These are phyloP conservation scores for Oreochromis niloticus DNA, from an alignment of 2,113 vertebrate genomes.

Conservation along the genomic window DNA sequence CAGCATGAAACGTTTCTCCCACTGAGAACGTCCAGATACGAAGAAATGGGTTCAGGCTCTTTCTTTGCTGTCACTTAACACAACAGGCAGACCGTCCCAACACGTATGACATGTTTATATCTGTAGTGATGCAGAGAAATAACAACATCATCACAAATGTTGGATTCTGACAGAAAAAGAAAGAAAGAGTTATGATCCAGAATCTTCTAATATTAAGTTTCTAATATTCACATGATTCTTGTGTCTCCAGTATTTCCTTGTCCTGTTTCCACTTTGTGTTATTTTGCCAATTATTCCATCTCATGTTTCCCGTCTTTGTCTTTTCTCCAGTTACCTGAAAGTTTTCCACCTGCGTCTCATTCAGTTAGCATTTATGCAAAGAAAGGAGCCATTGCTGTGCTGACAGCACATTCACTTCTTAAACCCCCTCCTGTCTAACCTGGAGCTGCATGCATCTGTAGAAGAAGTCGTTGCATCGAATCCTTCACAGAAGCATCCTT, in stretches of 20 bases:
- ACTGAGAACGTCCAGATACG: accelerated
- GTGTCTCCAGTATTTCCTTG: accelerated
- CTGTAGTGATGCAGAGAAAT: neutral
- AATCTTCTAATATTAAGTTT: neutral
- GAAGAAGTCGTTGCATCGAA: neutral
- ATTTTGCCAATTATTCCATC: neutral
- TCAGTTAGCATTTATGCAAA: neutral
- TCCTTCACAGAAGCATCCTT: neutral
- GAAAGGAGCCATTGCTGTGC: neutral
- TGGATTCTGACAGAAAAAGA: neutral
- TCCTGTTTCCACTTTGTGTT: neutral
- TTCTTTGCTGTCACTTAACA: neutral
- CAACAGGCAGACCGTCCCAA: neutral
- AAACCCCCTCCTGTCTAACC: neutral
- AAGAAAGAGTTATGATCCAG: neutral
- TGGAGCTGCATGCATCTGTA: neutral
- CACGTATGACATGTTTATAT: neutral
- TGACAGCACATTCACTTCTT: neutral
- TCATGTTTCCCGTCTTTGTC: accelerated
- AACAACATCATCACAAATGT: neutral
- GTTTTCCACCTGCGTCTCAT: neutral
- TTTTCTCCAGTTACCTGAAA: neutral
- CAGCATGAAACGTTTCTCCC: neutral
- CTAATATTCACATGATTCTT: neutral
- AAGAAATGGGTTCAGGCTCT: neutral